Conservation (phyloP, 2,888 invertebrate genomes). For the Actias luna region DNA sequence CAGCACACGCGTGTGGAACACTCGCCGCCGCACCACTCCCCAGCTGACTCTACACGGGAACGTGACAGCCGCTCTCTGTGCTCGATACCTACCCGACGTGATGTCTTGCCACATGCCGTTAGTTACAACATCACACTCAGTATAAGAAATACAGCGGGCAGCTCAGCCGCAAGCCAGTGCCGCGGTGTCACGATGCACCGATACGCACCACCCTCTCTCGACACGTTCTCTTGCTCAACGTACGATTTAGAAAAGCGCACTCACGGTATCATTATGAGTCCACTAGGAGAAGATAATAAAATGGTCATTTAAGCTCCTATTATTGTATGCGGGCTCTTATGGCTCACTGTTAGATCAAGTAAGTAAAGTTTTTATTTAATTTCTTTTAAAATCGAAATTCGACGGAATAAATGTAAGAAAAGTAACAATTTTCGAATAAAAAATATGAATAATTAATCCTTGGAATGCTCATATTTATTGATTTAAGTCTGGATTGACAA, state of each 20-base stretch:
- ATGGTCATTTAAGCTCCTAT: slow-evolving; percentile 27
- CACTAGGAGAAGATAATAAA: slow-evolving; percentile 31
- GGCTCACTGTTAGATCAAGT: neutral
- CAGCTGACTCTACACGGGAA: slow-evolving; percentile 27
- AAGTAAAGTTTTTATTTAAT: neutral
- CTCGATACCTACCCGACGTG: slow-evolving; percentile 44
- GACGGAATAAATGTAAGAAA: neutral
- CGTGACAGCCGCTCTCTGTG: slow-evolving; percentile 62
- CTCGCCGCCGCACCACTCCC: slow-evolving; percentile 23
- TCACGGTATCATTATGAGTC: slow-evolving; percentile 29
- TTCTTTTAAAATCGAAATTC: neutral
- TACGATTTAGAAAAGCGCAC: slow-evolving; percentile 44
- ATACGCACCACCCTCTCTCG: slow-evolving; percentile 71
- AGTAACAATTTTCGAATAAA: neutral
- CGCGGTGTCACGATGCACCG: slow-evolving; percentile 38
- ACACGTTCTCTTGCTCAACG: slow-evolving; percentile 77
- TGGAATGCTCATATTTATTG: too few relatives aligned
- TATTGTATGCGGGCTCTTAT: neutral
- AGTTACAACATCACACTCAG: slow-evolving; percentile 64
- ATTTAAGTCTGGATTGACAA: neutral
- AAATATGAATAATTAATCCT: too few relatives aligned
- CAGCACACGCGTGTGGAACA: slow-evolving; percentile 56
- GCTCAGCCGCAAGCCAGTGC: slow-evolving; percentile 28
- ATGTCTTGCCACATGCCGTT: slow-evolving; percentile 61
- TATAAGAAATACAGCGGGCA: slow-evolving; percentile 66